A percentile compares a stretch with the other conserved stretches of the same genome.
Conservation (phyloP, 2,888 invertebrate species). For the Cantharis lateralis region DNA sequence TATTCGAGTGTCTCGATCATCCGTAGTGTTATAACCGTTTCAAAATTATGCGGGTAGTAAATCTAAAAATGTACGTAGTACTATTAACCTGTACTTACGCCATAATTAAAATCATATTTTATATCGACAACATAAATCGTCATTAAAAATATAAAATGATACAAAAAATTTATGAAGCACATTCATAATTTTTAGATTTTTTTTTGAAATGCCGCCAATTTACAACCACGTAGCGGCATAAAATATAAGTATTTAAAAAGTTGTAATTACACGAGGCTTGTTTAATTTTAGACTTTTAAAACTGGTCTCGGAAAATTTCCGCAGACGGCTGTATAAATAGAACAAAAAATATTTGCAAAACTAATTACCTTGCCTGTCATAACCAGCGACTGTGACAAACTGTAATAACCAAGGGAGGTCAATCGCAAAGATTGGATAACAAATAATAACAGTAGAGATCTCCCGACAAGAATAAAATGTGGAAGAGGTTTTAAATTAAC, state of each 20-base stretch:
- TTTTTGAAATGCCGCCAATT: conserved; percentile 2
- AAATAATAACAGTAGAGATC: conserved; percentile 33
- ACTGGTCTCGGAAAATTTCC: conserved; percentile 4
- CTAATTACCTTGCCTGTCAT: conserved; percentile 34
- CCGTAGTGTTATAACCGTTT: background rate
- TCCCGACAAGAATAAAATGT: conserved; percentile 27
- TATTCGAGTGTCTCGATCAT: background rate
- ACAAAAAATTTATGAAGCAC: background rate
- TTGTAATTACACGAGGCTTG: background rate
- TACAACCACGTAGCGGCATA: background rate
- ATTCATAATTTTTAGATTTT: background rate
- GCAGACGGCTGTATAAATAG: conserved; percentile 1
- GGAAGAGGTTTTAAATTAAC: conserved; percentile 37
- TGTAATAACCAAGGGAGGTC: conserved; percentile 35
- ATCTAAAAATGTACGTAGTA: background rate
- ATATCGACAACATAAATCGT: background rate
- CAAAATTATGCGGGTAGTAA: background rate
- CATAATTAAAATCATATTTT: background rate
- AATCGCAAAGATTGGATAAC: conserved; percentile 32
- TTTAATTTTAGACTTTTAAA: conserved; percentile 4
- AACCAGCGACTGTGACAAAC: conserved; percentile 34
- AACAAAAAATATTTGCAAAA: conserved; percentile 24
- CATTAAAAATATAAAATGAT: background rate
- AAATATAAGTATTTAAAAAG: conserved; percentile 8
- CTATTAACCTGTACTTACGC: background rate